A percentile compares a stretch with the other conserved stretches of the same genome.
phyloP scores from a whole-genome alignment of 2,113 vertebrate species.

The Willisornis vidua region DNA sequence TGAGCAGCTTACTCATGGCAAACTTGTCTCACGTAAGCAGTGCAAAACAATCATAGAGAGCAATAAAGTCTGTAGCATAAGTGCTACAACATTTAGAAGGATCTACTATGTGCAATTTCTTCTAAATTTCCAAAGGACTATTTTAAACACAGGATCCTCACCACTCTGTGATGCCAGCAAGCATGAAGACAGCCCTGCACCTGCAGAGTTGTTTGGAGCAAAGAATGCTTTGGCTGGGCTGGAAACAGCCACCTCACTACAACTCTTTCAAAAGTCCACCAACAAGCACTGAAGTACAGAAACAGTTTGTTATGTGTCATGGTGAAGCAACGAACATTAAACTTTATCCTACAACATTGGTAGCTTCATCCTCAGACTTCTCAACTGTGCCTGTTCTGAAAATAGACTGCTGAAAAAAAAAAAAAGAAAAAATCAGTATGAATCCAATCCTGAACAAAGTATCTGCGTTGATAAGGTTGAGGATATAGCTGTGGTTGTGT shows the following conservation, averaged over 20 bases:
- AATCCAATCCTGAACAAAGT: not conserved
- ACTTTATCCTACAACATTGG: not conserved
- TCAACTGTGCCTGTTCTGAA: not conserved
- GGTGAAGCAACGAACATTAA: not conserved
- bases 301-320: accelerated
- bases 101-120: not conserved
- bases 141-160: not conserved
- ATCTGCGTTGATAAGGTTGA: not conserved
- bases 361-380: not conserved
- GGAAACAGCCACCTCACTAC: not conserved
- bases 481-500: not conserved
- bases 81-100: not conserved
- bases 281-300: not conserved
- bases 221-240: accelerated
- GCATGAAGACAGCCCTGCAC: not conserved
- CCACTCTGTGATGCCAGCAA: not conserved
- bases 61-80: not conserved
- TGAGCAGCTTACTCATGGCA: not conserved
- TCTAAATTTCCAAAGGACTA: not conserved
- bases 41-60: not conserved
- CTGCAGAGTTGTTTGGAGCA: not conserved
- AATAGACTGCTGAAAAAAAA: not conserved
- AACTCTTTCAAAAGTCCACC: not conserved
- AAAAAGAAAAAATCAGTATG: not conserved
- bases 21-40: not conserved